Evolutionary conservation across 2,888 invertebrate species (phyloP), one percentile per base, ranked within the genome.

Genomic region (Lucinisca nassula): DNA sequence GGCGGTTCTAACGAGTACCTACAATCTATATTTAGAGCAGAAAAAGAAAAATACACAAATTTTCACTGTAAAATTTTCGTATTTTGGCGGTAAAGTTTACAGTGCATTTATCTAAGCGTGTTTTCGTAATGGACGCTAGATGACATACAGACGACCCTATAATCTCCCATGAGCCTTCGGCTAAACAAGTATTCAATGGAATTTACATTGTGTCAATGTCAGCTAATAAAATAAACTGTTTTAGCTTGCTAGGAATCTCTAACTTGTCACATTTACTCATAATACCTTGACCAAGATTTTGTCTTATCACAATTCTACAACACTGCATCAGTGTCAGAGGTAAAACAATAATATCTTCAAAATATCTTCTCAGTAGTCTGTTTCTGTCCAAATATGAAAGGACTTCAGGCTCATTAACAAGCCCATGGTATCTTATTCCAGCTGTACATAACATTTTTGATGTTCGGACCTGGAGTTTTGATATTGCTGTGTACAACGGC

Each of bases 401-500:
- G 35, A 91, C 82, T 1, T 76, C 77, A 24, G 76, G 74, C 37
- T 89, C 88, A 30, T 51, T 27, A 12, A 85, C 88, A 21, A 86
- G 82, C 78, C 77, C 78, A 61, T 84, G 86, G 45, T 82, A 88
- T 30, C 35, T 76, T 24, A 75, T 70, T 37, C 91, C 91, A 40
- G 81, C 79, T 14, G 37, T 61, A 79, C 86, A 85, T 17, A 91
- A 73, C 35, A 88, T 83, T 37, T 79, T 79, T 3, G 89, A 84
- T 38, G 84, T 67, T 27, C 73, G 40, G 12, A 76, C 10, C n/a
- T 88, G 84, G n/a, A 85, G 77, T 38, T 81, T 86, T n/a, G 84
- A 82, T 32, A 91, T 80, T 0, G 91, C 89, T 17, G 87, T 58
- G 45, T 83, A 86, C 17, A 91, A 51, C n/a, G 91, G 91, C 1